Conservation (phyloP, 2,797 vertebrate genomes). For the Aldrovandia affinis region DNA sequence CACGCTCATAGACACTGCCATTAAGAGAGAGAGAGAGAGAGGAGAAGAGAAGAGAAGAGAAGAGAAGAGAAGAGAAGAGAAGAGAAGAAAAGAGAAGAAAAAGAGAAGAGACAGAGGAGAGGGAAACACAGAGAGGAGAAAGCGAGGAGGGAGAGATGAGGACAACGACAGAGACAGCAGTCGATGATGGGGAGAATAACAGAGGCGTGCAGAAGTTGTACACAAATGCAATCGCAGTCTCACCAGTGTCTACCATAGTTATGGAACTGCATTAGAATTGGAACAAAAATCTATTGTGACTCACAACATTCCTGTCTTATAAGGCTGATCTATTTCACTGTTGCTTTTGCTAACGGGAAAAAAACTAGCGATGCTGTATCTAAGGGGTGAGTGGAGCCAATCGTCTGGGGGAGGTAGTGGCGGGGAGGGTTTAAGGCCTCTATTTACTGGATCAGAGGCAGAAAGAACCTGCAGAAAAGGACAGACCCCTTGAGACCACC, state of each 20-base stretch:
- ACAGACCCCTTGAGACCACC: background rate
- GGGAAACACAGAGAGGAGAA: background rate
- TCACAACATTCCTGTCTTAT: background rate
- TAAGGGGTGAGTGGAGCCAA: background rate
- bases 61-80: background rate
- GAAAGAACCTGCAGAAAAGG: background rate
- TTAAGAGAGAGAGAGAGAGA: background rate
- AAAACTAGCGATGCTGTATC: background rate
- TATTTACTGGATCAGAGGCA: background rate
- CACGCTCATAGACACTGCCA: slow-evolving; percentile 22
- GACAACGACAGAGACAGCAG: background rate
- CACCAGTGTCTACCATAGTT: background rate
- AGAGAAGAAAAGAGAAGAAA: background rate
- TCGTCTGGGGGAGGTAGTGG: background rate
- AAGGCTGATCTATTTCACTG: background rate
- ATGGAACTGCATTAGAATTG: background rate
- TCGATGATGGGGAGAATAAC: background rate
- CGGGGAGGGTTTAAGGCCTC: background rate
- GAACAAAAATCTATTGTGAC: background rate
- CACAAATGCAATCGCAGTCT: background rate
- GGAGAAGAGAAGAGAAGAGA: background rate
- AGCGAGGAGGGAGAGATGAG: background rate
- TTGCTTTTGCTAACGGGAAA: background rate
- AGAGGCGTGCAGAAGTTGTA: background rate
- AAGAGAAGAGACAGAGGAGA: background rate